Base-by-base conservation (phyloP, 2,797 vertebrate species). In the Acestrorhynchus altus region DNA sequence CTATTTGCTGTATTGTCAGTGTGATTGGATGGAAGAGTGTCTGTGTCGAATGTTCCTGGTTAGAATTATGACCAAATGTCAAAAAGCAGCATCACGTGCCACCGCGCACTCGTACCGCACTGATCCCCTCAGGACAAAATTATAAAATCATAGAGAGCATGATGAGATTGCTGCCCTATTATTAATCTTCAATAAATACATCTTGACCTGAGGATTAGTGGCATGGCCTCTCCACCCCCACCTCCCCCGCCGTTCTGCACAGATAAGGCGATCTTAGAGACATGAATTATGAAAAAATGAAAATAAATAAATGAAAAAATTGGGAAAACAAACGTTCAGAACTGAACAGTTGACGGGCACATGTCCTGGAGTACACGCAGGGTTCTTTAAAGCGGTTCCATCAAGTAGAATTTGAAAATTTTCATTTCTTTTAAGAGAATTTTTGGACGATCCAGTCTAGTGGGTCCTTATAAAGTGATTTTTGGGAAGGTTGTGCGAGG, bases 111-210 rank as follows among this genome's bases (percentile, higher is more conserved):
- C 66, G 2, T 10, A 40, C 13, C 47, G 26, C 49, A 85, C 90
- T 84, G 88, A 89, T 83, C 84, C 77, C 67, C 73, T 63, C 65
- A 10, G 87, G 90, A 93, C 84, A 87, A 90, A 92, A 92, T 90
- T 90, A 91, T 90, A 91, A 94, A 94, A 93, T 94, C 92, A 92
- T 92, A 90, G 91, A 90, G 88, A 91, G 90, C 87, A 86, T 94
- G 93, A 94, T 94, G 93, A 93, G 94, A 93, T 93, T 94, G 91
- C 90, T 90, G 92, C 89, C 89, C 77, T 85, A 87, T 93, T 93
- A 94, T 94, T 94, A 94, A 94, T 94, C 93, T 94, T 93, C 89
- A 92, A 93, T 94, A 94, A 95, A 95, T 93, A 93, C 92, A 93
- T 93, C 92, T 93, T 93, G 92, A 92, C 90, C 90, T 82, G 77